Base-by-base conservation (phyloP, 2,797 vertebrate genomes). In the Microctenopoma steveboyesi region DNA sequence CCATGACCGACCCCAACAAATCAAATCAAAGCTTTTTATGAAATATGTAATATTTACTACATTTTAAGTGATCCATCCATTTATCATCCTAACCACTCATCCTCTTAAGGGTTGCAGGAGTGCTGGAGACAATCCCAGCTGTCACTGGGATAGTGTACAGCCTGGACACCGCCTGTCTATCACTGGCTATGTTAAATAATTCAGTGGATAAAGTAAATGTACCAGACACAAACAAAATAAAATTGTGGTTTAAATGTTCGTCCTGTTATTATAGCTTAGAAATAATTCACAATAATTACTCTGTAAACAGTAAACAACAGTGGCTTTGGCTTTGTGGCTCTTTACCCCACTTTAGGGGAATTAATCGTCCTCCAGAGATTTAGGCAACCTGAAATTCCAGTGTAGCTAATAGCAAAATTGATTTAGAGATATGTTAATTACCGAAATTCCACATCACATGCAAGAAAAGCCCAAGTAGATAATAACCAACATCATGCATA, bases 401-500 rank as follows among this genome's bases (percentile, higher is more conserved):
- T 16, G 9, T 16, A 16, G 14, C 35, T 66, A 25, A 40, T 52
- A 16, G 33, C 0, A 1, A 72, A 60, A 14, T 43, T 1, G 3
- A 57, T 45, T 35, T 5, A 51, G 1, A 2, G 10, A 65, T 59
- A 4, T 4, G 14, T 48, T 28, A 15, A 18, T 46, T 6, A 37
- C 7, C 58, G 55, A 85, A 72, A 72, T 55, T 82, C 62, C 79
- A 58, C 1, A 10, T 84, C 69, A 79, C 59, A 50, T 73, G 64
- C 12, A 40, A 14, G 61, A 81, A 87, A 90, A 81, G 28, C 56
- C 86, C 86, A 72, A 64, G 67, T 9, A 35, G 33, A 1, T 2
- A 2, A 9, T 48, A 40, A 59, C 39, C 51, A 69, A n/a, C 7
- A 37, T 58, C 5, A 28, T 16, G 56, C 15, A 46, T 53, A 63